Base-by-base conservation (phyloP, 2,113 vertebrate species). In the Tursiops truncatus region DNA sequence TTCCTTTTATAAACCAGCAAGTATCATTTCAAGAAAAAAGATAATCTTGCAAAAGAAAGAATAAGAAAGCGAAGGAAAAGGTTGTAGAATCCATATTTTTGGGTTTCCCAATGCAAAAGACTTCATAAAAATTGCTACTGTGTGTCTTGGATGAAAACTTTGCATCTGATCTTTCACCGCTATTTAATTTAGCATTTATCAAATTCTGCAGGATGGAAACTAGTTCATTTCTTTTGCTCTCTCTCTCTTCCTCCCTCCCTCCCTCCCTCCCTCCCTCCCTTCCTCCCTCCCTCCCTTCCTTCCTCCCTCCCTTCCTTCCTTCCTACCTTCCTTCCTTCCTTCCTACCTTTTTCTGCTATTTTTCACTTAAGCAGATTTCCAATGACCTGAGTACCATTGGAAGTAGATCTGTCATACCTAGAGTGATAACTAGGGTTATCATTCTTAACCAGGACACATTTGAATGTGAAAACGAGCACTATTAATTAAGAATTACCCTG, bases 221-320 rank as follows among this genome's bases (percentile, higher is more conserved):
- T 4, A 68, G 62, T 67, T 41, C 56, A 6, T 18, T 53, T 53
- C 15, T 53, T 53, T 53, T 6, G 15, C 53, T 53, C 53, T 18
- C 15, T 17, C 14, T 2, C 38, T 62, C 62, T 36, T 36, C 33
- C 13, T 74, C 74, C 36, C 12, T 44, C 28, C 38, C 38, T 38
- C 5, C 38, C 38, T 62, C 62, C 33, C 13, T 74, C 74, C 36
- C 12, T 44, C 28, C 38, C 38, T 38, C 5, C 38, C 38, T 38
- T 4, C 38, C 71, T 74, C 41, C 17, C 41, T 28, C 8, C 17
- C 6, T 26, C 17, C 41, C 26, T 26, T 17, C 71, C 11, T 1
- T 26, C 44, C 41, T 74, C 2, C 44, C 26, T 28, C 1, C 17
- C 3, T 26, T 3, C 41, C 8, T 26, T 1, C 71, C 3, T 0